Evolutionary conservation across 1,140 invertebrate species (phyloP).

Genomic region (Tetragnatha versicolor): DNA sequence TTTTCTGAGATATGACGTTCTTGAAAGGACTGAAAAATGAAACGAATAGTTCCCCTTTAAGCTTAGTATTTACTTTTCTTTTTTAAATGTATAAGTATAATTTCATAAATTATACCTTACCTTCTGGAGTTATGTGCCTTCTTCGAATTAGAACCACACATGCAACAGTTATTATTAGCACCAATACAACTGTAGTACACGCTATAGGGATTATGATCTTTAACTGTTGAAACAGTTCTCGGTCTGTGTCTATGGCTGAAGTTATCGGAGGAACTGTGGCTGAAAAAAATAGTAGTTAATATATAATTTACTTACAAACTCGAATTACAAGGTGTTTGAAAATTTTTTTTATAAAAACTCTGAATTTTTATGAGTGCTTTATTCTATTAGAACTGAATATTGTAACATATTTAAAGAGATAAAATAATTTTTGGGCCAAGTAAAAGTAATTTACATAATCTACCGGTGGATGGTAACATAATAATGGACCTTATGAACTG

Average conservation of each 20-base stretch:
- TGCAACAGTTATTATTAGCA: slow-evolving; percentile 41
- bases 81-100: too few species aligned
- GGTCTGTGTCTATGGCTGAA: slow-evolving; percentile 6
- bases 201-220: slow-evolving; percentile 54
- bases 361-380: neutral
- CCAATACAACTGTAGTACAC: slow-evolving; percentile 40
- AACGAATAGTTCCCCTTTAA: too few species aligned
- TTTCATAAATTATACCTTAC: slow-evolving; percentile 12
- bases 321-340: neutral
- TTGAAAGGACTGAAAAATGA: too few species aligned
- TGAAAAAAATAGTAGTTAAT: slow-evolving; percentile 3
- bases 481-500: too few species aligned
- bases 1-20: too few species aligned
- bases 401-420: too few species aligned
- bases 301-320: neutral
- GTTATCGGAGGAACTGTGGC: slow-evolving; percentile 44
- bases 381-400: too few species aligned
- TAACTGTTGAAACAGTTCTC: slow-evolving; percentile 45
- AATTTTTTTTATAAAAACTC: neutral
- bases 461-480: too few species aligned
- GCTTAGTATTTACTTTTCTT: too few species aligned
- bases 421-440: too few species aligned
- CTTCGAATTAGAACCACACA: slow-evolving; percentile 46
- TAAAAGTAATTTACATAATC: too few species aligned
- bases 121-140: slow-evolving; percentile 16